A percentile compares a stretch with the other conserved stretches of the same genome.
These are phyloP conservation scores for Percopsis transmontana DNA, from an alignment of 2,113 vertebrate genomes.

Conservation along the genomic window DNA sequence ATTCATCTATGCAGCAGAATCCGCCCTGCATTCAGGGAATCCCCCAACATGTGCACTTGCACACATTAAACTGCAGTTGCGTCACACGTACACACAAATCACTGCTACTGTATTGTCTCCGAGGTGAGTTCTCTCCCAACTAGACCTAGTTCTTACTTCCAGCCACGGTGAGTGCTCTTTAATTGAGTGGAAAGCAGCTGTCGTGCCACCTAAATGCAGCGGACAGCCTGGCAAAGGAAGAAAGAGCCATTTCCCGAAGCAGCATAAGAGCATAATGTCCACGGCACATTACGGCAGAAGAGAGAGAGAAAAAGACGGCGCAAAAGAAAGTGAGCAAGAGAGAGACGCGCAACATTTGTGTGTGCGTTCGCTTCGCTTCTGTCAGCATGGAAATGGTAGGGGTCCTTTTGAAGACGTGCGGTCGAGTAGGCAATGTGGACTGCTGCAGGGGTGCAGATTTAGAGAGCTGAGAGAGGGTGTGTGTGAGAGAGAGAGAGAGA, in stretches of 20 bases:
- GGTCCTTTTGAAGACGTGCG: constrained; percentile 35
- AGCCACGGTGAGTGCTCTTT: constrained; percentile 53
- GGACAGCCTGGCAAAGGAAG: constrained; percentile 38
- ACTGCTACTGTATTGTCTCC: constrained; percentile 28
- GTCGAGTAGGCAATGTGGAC: constrained; percentile 23
- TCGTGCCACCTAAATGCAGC: constrained; percentile 56
- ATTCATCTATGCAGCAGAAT: constrained; percentile 4
- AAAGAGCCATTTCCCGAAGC: constrained; percentile 52
- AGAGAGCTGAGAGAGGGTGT: constrained; percentile 39
- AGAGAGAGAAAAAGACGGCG: neutral
- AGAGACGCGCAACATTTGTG: constrained; percentile 1
- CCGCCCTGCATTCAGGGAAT: constrained; percentile 38
- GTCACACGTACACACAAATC: neutral
- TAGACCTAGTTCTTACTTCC: constrained; percentile 36
- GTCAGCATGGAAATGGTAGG: constrained; percentile 18
- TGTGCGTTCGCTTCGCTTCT: constrained; percentile 15
- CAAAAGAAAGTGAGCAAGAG: too few relatives aligned
- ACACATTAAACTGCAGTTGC: neutral
- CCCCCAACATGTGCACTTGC: constrained; percentile 10
- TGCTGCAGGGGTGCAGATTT: constrained; percentile 36
- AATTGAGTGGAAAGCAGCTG: constrained; percentile 65
- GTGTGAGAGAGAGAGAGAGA: constrained; percentile 10
- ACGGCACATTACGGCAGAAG: constrained; percentile 23
- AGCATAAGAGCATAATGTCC: constrained; percentile 27
- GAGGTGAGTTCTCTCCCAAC: constrained; percentile 52